Evolutionary conservation across 2,888 invertebrate genomes (phyloP).

Genomic region (Caenorhabditis sp.): DNA sequence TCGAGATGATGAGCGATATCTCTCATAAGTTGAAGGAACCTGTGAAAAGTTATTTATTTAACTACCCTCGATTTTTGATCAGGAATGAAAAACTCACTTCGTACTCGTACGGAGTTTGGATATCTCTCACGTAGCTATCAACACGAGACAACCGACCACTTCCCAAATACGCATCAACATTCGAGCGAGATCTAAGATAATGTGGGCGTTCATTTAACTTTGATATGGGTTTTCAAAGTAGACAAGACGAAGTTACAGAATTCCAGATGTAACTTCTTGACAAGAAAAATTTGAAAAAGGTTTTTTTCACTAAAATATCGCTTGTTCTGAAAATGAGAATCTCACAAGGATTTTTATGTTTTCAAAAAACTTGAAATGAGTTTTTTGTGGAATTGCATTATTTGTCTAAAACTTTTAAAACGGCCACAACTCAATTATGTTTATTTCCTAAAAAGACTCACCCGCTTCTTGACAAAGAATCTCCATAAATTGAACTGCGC

Average conservation of each 20-base stretch:
- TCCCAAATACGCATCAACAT: slow-evolving; percentile 66
- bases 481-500: slow-evolving; percentile 63
- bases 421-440: no score
- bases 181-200: slow-evolving; percentile 68
- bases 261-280: no score
- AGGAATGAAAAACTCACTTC: slow-evolving; percentile 30
- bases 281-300: no score
- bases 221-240: not conserved
- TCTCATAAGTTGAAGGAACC: slow-evolving; percentile 66
- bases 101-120: slow-evolving; percentile 65
- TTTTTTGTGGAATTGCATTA: no score
- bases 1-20: slow-evolving; percentile 64
- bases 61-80: not conserved
- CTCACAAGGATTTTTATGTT: no score
- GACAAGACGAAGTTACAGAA: no score
- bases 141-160: slow-evolving; percentile 68
- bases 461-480: slow-evolving; percentile 64
- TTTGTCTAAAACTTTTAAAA: no score
- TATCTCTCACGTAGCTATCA: slow-evolving; percentile 67
- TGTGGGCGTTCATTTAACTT: not conserved
- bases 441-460: slow-evolving; percentile 18
- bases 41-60: slow-evolving; percentile 15
- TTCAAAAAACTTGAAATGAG: no score
- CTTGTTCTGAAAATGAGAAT: no score
- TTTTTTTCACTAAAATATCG: no score